Conservation (phyloP, 2,888 invertebrate genomes). For the Platycheirus rosarum region DNA sequence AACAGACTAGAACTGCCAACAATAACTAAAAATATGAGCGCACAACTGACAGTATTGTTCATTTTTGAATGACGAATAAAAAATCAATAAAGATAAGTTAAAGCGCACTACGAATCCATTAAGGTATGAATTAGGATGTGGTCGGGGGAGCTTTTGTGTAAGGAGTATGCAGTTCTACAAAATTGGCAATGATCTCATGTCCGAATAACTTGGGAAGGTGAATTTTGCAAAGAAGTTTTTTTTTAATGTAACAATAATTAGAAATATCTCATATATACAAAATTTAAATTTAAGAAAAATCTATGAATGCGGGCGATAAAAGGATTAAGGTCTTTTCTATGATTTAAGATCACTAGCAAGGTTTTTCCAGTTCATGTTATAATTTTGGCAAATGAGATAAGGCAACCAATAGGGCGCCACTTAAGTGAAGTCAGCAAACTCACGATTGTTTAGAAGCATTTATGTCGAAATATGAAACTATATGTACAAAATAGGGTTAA, state of each 20-base stretch:
- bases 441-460: too few relatives aligned
- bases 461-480: too few relatives aligned
- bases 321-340: too few relatives aligned
- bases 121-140: not conserved
- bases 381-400: too few relatives aligned
- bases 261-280: too few relatives aligned
- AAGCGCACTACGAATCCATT: constrained; percentile 23
- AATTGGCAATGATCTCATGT: constrained; percentile 59
- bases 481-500: too few relatives aligned
- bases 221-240: constrained; percentile 1
- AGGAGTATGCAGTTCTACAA: constrained; percentile 41
- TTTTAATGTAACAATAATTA: not conserved
- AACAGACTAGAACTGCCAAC: constrained; percentile 1
- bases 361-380: too few relatives aligned
- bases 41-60: constrained; percentile 26
- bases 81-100: constrained; percentile 45
- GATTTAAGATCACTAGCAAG: too few relatives aligned
- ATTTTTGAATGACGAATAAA: constrained; percentile 48
- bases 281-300: too few relatives aligned
- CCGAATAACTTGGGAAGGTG: constrained; percentile 19
- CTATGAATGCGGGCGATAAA: too few relatives aligned
- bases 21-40: not conserved
- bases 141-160: constrained; percentile 8
- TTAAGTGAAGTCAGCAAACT: too few relatives aligned
- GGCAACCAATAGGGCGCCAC: too few relatives aligned